Evolutionary conservation across 1,140 invertebrate genomes (phyloP).

Genomic region (Panonychus citri): DNA sequence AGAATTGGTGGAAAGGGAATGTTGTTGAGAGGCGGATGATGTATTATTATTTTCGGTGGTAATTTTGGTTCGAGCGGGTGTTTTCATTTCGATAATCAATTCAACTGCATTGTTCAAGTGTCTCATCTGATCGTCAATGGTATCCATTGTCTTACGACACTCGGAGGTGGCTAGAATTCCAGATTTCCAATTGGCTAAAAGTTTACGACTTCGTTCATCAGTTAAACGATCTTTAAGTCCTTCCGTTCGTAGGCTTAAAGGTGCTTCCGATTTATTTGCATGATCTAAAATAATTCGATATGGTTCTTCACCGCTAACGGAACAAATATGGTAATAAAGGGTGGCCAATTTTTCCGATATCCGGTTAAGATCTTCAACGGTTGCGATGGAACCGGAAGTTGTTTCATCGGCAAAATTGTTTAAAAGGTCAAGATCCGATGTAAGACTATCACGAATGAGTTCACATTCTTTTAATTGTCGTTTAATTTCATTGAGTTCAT

Average conservation of each 20-base stretch:
- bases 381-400: slow-evolving; percentile 42
- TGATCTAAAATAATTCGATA: slow-evolving; percentile 69
- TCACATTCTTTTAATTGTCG: slow-evolving; percentile 30
- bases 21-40: background rate
- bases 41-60: slow-evolving; percentile 26
- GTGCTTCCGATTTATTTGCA: slow-evolving; percentile 24
- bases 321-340: slow-evolving; percentile 78
- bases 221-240: slow-evolving; percentile 2
- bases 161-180: slow-evolving; percentile 18
- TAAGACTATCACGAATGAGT: slow-evolving; percentile 39
- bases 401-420: slow-evolving; percentile 49
- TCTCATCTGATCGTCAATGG: slow-evolving; percentile 75
- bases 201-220: background rate
- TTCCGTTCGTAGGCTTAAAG: slow-evolving; percentile 26
- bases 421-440: slow-evolving; percentile 45
- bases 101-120: slow-evolving; percentile 65
- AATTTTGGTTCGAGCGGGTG: background rate
- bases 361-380: slow-evolving; percentile 40
- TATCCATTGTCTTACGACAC: slow-evolving; percentile 35
- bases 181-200: slow-evolving; percentile 1
- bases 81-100: slow-evolving; percentile 37
- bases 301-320: slow-evolving; percentile 54
- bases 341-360: slow-evolving; percentile 78
- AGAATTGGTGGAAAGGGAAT: slow-evolving; percentile 2
- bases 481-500: slow-evolving; percentile 14